Percentiles rank a stretch among this genome's conserved stretches.
These are phyloP conservation scores for Triplophysa siluroides DNA, from an alignment of 2,113 vertebrate species.

Conservation along the genomic window DNA sequence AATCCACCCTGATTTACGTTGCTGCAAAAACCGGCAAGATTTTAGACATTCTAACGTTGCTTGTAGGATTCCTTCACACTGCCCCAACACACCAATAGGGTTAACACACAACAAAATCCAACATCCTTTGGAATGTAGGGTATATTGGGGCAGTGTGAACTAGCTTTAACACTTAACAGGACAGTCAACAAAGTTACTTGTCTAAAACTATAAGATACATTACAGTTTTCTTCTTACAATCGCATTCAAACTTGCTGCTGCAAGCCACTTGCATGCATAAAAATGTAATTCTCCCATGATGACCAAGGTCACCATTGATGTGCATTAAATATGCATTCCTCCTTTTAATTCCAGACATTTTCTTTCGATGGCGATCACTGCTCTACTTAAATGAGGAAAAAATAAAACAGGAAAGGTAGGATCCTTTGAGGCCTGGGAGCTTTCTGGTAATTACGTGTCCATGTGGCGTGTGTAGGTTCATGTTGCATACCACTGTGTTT, in stretches of 20 bases:
- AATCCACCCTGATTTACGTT: no score
- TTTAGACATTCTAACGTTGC: no score
- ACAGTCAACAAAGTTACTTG: background rate
- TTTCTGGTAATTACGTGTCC: constrained; percentile 41
- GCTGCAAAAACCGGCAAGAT: no score
- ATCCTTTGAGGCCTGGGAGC: constrained; percentile 24
- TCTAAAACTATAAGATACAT: background rate
- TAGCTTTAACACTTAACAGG: background rate
- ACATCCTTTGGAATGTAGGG: no score
- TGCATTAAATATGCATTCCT: constrained; percentile 4
- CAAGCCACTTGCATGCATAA: background rate
- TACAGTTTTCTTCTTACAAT: background rate
- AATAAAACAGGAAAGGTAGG: background rate
- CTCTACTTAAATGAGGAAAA: background rate
- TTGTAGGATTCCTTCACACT: no score
- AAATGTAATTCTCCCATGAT: background rate
- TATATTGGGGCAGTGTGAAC: no score
- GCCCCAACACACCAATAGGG: no score
- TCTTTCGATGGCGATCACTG: background rate
- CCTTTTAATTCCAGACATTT: constrained; percentile 6
- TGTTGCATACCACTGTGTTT: constrained; percentile 8
- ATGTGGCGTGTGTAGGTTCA: constrained; percentile 44
- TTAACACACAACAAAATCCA: no score
- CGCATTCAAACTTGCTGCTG: constrained; percentile 11
- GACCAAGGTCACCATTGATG: constrained; percentile 1